Base-by-base conservation (phyloP, 1,140 invertebrate species). In the Meloidogyne exigua region DNA sequence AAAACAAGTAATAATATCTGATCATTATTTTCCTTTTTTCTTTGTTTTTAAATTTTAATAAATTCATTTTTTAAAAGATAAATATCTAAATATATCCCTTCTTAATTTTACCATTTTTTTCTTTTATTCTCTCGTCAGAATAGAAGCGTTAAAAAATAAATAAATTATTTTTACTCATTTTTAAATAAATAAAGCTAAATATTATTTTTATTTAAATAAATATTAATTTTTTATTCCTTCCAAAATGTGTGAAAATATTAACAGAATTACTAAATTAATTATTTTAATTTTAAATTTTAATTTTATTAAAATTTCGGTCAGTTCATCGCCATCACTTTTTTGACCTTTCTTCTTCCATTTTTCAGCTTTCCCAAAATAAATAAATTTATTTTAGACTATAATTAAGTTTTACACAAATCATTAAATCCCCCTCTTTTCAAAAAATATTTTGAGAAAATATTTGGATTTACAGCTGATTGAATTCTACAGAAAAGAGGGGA, bases 1-100 rank as follows among this genome's bases (percentile, higher is more conserved):
- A n/a, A 57, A 57, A 57, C 49, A 57, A n/a, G 49, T 57, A n/a
- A 57, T 57, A n/a, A 57, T 57, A 57, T 57, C 49, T 57, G 49
- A 57, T 57, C 49, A 57, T 57, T 57, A 9, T 57, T 57, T 57
- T 57, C 49, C n/a, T 57, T 57, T 39, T 57, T 57, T 57, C 49
- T 57, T 57, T 57, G 49, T 57, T 57, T 49, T 49, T n/a, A 57
- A n/a, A n/a, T n/a, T 57, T 57, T n/a, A n/a, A n/a, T 12, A 18
- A 18, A 49, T 18, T 49, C 18, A 18, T 49, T 18, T 2, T 18
- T 15, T 2, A 49, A 18, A 49, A 57, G 49, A 57, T 57, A n/a
- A 57, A n/a, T 57, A 57, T 57, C 49, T n/a, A 57, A 57, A 57
- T 44, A 15, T 44, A 15, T 44, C 18, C 4, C 13, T 57, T n/a